Evolutionary conservation across 2,113 vertebrate genomes (phyloP), one percentile per base, ranked within the genome.

Genomic region (Odobenus rosmarus): DNA sequence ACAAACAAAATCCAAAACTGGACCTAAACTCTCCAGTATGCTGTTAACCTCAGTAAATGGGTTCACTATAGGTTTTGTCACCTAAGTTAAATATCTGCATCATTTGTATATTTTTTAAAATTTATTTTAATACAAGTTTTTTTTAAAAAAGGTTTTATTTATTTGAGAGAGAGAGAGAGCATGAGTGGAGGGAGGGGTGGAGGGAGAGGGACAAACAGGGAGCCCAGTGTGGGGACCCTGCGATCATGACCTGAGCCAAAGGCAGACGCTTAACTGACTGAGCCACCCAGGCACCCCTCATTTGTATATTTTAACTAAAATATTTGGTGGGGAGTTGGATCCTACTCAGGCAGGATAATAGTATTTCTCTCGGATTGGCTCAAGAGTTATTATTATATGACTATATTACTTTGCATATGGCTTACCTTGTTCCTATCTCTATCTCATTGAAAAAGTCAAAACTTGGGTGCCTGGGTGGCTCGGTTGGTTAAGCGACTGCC

Each of bases 51-150:
- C 71, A 79, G 71, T 72, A 90, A 69, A 72, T 72, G 28, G 31
- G n/a, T 16, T 93, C 36, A 33, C 19, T 16, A 42, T 77, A 62
- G 57, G 64, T 74, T 55, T 86, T 89, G n/a, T 80, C 82, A 61
- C 82, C 39, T 93, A 92, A 51, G 24, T 84, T 72, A 96, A 96
- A 94, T 71, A 77, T 9, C 24, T 82, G 4, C 79, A 14, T 92
- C 31, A 53, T 77, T 64, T 89, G 53, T 55, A 24, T 88, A 83
- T 64, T 62, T 62, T 67, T 33, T 33, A 28, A 62, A 62, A 64
- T 64, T 64, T 28, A 62, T 61, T 61, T 57, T 61, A 61, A 26
- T 61, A 61, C 24, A 61, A 26, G 53, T 53, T 53, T 53, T 10
- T 61, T 59, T 59, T 3, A 59, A 59, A 59, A 59, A 59, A 59